Base-by-base conservation (phyloP, 2,888 invertebrate species). In the Malacosoma neustria region DNA sequence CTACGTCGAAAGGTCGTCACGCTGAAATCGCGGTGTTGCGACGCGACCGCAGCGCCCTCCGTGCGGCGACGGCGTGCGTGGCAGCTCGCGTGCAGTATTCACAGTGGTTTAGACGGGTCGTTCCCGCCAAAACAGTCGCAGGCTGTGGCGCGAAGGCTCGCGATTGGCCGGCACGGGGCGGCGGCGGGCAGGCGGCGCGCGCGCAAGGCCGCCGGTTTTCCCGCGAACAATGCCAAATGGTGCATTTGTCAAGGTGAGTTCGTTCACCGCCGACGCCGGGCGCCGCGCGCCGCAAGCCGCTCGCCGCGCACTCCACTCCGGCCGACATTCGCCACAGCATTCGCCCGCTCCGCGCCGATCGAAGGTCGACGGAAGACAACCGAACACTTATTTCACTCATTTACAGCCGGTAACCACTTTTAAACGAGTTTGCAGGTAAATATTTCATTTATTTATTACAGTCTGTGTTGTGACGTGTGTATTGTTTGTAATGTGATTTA, bases 211-310 rank as follows among this genome's bases (percentile, higher is more conserved):
- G 81, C 75, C 76, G 80, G 81, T 85, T 85, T 84, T 82, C 84
- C 84, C 84, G 82, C 84, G 80, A 85, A 85, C 85, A 85, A 85
- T 84, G 85, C 85, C 85, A 82, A 85, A 85, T 85, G 84, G 82
- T 85, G 85, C 85, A 85, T 85, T 84, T 84, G 85, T 85, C 85
- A 85, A 85, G 85, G 85, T 82, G 79, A 85, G 84, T 82, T 82
- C 85, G 85, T 82, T 84, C 84, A 82, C 84, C 84, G 82, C 65
- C 74, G 80, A 72, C 81, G 81, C 75, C 69, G 65, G 69, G 70
- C 64, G 60, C 65, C 60, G 51, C 57, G 51, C 66, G 57, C 68
- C 54, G 61, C n/a, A n/a, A n/a, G 60, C 65, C 60, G 51, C 57
- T 49, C 66, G 57, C 68, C 54, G 61, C 55, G 51, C 61, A 55